Evolutionary conservation across 2,888 invertebrate species (phyloP).

Genomic region (Mythimna ferrago): DNA sequence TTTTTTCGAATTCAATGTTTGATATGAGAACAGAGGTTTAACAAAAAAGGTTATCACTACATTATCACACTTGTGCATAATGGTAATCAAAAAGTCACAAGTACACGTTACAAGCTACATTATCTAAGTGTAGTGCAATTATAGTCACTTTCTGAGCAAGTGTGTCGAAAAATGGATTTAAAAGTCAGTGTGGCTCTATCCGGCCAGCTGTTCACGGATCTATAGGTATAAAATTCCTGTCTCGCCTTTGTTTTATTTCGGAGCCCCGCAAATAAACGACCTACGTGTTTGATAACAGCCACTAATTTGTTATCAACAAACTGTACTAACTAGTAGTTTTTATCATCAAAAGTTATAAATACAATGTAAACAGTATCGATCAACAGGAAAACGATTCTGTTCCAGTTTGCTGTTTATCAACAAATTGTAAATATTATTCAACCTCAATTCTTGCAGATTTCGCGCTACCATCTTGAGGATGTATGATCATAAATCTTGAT

Average conservation of each 20-base stretch:
- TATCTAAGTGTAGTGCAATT: too few species aligned
- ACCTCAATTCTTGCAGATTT: slow-evolving; percentile 19
- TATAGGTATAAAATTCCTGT: too few species aligned
- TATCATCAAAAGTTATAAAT: slow-evolving; percentile 46
- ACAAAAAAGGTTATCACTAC: too few species aligned
- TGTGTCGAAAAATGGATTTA: too few species aligned
- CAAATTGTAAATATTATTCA: slow-evolving; percentile 49
- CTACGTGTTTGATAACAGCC: slow-evolving; percentile 9
- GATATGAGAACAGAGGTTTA: too few species aligned
- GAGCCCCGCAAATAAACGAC: neutral
- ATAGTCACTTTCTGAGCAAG: too few species aligned
- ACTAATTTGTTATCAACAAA: slow-evolving; percentile 15
- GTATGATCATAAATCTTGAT: neutral
- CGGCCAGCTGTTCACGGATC: too few species aligned
- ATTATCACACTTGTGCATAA: too few species aligned
- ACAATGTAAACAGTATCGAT: slow-evolving; percentile 34
- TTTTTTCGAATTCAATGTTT: too few species aligned
- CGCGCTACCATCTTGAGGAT: neutral
- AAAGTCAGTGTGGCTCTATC: too few species aligned
- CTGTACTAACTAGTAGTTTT: neutral
- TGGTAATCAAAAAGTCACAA: too few species aligned
- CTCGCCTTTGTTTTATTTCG: neutral
- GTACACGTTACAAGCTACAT: too few species aligned
- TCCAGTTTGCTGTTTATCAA: slow-evolving; percentile 32
- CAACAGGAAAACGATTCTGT: slow-evolving; percentile 56